These are phyloP conservation scores for Oryzias melastigma DNA, from an alignment of 2,113 vertebrate species.

Conservation along the genomic window DNA sequence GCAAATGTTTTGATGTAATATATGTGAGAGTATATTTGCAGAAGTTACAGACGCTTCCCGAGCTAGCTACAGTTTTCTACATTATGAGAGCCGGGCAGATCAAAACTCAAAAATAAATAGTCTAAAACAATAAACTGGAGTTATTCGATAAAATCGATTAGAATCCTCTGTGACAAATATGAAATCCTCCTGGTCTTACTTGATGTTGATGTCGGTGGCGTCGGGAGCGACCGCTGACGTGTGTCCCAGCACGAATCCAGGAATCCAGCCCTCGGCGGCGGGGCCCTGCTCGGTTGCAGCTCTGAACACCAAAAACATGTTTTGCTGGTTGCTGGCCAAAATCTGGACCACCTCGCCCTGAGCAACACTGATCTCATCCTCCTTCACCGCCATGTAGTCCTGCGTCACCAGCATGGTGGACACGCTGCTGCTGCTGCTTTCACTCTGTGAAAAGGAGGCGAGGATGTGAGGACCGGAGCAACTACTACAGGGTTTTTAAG, in stretches of 20 bases:
- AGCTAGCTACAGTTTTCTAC: no score
- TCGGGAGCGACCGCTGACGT: slow-evolving; percentile 92
- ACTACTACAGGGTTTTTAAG: not conserved
- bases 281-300: slow-evolving; percentile 97
- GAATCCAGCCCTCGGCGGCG: slow-evolving; percentile 99
- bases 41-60: no score
- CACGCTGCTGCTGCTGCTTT: slow-evolving; percentile 99
- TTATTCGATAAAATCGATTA: no score
- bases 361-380: slow-evolving; percentile 98
- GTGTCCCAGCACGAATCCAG: slow-evolving; percentile 96
- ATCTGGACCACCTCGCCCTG: slow-evolving; percentile 99
- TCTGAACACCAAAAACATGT: slow-evolving; percentile 99
- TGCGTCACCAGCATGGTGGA: slow-evolving; percentile 99
- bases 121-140: no score
- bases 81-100: no score
- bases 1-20: no score
- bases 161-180: no score
- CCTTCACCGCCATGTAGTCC: slow-evolving; percentile 97
- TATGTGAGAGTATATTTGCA: no score
- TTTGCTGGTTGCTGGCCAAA: slow-evolving; percentile 99
- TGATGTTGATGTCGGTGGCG: slow-evolving; percentile 91
- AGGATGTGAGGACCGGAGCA: slow-evolving; percentile 5
- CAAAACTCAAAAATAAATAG: no score
- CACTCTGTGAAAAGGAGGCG: slow-evolving; percentile 83
- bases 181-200: slow-evolving; percentile 77